Conservation (phyloP, 1,140 invertebrate species). For the Drepana arcuata region DNA sequence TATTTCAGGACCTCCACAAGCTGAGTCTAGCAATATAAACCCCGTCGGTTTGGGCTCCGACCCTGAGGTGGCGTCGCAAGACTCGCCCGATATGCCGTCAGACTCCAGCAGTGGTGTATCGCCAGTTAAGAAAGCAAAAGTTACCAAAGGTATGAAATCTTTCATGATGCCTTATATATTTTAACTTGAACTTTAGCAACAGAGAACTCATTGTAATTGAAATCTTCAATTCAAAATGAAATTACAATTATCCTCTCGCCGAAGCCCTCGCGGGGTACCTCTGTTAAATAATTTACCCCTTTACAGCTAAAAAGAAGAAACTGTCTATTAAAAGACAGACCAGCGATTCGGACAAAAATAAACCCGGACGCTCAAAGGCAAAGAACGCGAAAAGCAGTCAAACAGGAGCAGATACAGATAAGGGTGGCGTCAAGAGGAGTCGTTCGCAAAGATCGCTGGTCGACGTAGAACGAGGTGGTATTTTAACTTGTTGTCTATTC, state of each 20-base stretch:
- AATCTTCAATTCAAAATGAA: background rate
- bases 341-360: constrained; percentile 13
- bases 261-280: too few species aligned
- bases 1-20: too few species aligned
- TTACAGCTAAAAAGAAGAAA: constrained; percentile 44
- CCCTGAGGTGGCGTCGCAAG: too few species aligned
- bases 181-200: background rate
- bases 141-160: constrained; percentile 36
- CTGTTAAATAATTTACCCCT: background rate
- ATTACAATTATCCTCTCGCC: background rate
- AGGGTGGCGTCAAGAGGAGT: constrained; percentile 36
- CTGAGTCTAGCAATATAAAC: too few species aligned
- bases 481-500: background rate
- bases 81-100: constrained; percentile 11
- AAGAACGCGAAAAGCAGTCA: constrained; percentile 11
- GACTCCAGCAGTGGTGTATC: constrained; percentile 45
- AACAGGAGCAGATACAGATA: constrained; percentile 10
- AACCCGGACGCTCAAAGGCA: constrained; percentile 9
- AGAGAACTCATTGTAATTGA: background rate
- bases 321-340: constrained; percentile 25
- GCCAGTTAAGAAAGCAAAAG: constrained; percentile 47
- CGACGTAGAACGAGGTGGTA: constrained; percentile 44
- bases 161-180: background rate
- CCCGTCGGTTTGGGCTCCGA: too few species aligned
- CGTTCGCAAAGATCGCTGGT: constrained; percentile 47